These are phyloP conservation scores for Acanthosepion lycidas DNA, from an alignment of 2,888 invertebrate genomes.

Conservation along the genomic window DNA sequence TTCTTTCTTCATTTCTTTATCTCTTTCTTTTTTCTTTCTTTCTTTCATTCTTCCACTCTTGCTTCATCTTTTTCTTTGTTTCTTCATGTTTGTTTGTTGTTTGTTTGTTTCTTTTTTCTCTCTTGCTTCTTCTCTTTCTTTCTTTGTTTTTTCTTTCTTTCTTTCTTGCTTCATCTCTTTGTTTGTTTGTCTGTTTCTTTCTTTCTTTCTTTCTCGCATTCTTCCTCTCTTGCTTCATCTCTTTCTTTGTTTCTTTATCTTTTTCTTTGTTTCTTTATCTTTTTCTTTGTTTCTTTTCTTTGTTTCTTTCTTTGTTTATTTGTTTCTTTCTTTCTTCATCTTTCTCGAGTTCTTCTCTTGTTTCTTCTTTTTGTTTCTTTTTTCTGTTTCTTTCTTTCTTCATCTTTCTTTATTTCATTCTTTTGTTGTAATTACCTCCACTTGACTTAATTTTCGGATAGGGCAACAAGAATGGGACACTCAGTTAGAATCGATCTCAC, in stretches of 20 bases:
- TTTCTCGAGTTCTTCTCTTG: not conserved
- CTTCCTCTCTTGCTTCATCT: not conserved
- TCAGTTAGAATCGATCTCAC: too few species aligned
- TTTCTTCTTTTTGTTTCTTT: not conserved
- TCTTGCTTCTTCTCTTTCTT: not conserved
- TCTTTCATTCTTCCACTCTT: not conserved
- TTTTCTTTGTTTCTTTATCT: not conserved
- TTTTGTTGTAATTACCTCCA: too few species aligned
- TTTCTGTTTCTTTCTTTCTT: not conserved
- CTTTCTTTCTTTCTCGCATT: not conserved
- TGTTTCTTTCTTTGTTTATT: not conserved
- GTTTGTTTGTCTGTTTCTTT: not conserved
- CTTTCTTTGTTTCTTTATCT: not conserved
- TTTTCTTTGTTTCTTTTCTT: not conserved
- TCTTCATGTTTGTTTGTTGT: not conserved
- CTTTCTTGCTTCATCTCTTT: not conserved
- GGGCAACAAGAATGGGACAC: too few species aligned
- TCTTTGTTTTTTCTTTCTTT: not conserved
- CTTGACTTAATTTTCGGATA: too few species aligned
- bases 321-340: not conserved
- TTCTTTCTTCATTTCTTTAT: not conserved
- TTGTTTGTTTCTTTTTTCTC: not conserved
- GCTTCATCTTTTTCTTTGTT: not conserved
- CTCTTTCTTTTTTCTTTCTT: not conserved
- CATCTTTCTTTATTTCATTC: not conserved